These are phyloP conservation scores for Macaca nemestrina DNA, from an alignment of 2,113 vertebrate species.

Conservation along the genomic window DNA sequence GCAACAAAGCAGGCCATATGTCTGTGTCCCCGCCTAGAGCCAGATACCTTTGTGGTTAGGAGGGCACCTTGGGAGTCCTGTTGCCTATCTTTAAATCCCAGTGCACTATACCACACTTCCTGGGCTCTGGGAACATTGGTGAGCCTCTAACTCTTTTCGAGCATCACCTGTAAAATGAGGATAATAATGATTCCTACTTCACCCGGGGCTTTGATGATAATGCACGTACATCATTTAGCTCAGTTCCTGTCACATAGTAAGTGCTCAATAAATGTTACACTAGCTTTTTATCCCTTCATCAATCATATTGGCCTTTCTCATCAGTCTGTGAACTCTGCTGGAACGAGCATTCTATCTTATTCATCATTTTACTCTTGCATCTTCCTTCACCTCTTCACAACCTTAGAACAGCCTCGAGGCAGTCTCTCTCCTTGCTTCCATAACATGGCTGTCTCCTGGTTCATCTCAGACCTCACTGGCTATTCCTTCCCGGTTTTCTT, in stretches of 20 bases:
- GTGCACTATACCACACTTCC: not conserved
- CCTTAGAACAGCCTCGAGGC: not conserved
- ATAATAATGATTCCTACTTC: slow-evolving; percentile 28
- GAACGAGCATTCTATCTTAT: not conserved
- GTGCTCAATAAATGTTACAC: slow-evolving; percentile 63
- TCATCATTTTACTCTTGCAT: not conserved
- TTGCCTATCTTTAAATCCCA: not conserved
- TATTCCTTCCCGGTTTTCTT: not conserved
- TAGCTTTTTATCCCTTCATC: slow-evolving; percentile 56
- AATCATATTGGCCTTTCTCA: not conserved
- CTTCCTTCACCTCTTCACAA: not conserved
- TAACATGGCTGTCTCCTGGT: not conserved
- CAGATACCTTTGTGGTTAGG: not conserved
- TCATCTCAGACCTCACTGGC: not conserved
- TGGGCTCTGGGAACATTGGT: not conserved
- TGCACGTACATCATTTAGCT: slow-evolving; percentile 28
- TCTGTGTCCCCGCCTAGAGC: not conserved
- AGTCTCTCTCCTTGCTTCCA: not conserved
- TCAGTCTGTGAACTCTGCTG: not conserved
- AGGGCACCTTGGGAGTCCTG: not conserved
- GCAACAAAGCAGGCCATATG: not conserved
- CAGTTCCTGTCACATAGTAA: slow-evolving; percentile 45
- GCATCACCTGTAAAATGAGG: slow-evolving; percentile 10
- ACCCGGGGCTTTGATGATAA: not conserved
- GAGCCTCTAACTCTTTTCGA: not conserved